Evolutionary conservation across 2,113 vertebrate species (phyloP).

Genomic region (Cercopithecus mona): DNA sequence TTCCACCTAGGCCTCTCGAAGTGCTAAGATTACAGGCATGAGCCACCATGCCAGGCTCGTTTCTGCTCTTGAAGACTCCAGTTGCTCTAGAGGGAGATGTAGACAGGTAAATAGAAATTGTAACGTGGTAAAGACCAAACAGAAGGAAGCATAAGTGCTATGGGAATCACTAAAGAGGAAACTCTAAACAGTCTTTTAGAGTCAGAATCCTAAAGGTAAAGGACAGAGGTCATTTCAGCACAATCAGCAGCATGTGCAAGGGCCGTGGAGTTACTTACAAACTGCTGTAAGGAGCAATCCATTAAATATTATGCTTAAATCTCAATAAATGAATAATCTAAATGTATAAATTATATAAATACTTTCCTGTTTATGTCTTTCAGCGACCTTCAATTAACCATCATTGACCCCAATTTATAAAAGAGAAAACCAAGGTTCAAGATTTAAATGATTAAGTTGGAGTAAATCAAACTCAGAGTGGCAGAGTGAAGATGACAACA

Average conservation of each 20-base stretch:
- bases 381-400: not conserved
- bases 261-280: not conserved
- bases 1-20: no score
- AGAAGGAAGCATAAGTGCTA: not conserved
- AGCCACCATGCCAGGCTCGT: not conserved
- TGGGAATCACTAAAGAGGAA: not conserved
- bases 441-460: conserved; percentile 24
- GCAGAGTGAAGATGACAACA: conserved; percentile 26
- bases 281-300: not conserved
- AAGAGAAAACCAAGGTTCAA: conserved; percentile 9
- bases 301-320: not conserved
- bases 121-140: not conserved
- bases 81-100: not conserved
- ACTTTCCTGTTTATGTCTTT: conserved; percentile 9
- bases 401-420: conserved; percentile 23
- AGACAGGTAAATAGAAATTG: not conserved
- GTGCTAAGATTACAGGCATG: no score
- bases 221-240: conserved; percentile 25
- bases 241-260: not conserved
- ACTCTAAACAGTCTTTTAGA: not conserved
- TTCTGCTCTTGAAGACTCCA: conserved; percentile 15
- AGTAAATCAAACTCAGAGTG: conserved; percentile 18
- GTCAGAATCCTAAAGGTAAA: conserved; percentile 17
- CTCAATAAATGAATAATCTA: conserved; percentile 5
- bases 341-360: conserved; percentile 23